These are phyloP conservation scores for Darevskia mixta DNA, from an alignment of 2,797 vertebrate genomes.

Conservation along the genomic window DNA sequence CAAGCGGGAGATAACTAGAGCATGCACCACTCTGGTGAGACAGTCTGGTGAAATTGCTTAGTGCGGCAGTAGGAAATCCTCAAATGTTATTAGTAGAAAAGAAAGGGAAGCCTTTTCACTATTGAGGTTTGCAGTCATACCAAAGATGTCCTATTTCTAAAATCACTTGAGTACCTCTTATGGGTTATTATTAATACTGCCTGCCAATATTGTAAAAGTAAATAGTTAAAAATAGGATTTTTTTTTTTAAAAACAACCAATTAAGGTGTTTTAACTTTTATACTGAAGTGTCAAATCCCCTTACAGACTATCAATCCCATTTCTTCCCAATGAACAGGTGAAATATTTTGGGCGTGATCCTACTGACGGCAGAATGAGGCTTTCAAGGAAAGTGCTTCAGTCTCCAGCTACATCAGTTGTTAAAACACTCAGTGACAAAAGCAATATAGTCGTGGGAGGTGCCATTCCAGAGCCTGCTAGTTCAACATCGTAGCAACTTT, in stretches of 20 bases:
- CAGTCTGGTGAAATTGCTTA: neutral
- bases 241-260: neutral
- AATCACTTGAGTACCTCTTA: neutral
- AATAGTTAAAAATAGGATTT: neutral
- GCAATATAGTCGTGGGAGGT: slow-evolving; percentile 87
- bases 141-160: neutral
- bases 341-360: slow-evolving; percentile 98
- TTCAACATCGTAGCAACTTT: slow-evolving; percentile 66
- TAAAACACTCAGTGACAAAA: slow-evolving; percentile 89
- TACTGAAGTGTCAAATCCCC: too few relatives aligned
- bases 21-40: too few relatives aligned
- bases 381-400: slow-evolving; percentile 95
- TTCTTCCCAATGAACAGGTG: slow-evolving; percentile 81
- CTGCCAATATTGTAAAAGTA: neutral
- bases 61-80: neutral
- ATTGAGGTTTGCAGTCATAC: neutral
- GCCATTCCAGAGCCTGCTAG: slow-evolving; percentile 71
- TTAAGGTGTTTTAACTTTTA: too few relatives aligned
- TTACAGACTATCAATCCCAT: slow-evolving; percentile 2
- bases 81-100: neutral
- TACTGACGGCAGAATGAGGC: slow-evolving; percentile 95
- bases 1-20: too few relatives aligned
- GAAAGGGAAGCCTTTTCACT: neutral
- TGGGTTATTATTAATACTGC: too few relatives aligned
- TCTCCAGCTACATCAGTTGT: slow-evolving; percentile 84